Percentiles rank a stretch among this genome's conserved stretches.
Conservation (phyloP, 2,888 invertebrate genomes). For the Folsomia candida region DNA sequence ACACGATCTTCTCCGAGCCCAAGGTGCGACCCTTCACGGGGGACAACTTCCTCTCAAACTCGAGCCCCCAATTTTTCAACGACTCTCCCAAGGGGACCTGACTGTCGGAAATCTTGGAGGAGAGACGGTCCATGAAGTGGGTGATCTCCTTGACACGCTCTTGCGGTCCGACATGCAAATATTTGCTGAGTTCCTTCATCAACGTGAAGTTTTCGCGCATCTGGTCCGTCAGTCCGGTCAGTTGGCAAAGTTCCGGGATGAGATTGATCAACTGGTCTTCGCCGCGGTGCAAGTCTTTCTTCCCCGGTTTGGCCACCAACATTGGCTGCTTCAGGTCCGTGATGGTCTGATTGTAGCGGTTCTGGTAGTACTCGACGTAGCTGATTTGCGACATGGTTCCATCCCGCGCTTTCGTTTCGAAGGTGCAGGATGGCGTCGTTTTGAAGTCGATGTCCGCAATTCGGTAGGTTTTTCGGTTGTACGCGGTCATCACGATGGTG, state of each 20-base stretch:
- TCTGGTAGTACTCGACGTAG: constrained; percentile 56
- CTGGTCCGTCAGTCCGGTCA: constrained; percentile 84
- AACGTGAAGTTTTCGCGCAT: constrained; percentile 75
- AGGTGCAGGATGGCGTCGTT: constrained; percentile 54
- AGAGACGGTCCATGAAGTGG: constrained; percentile 56
- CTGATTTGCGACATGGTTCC: constrained; percentile 39
- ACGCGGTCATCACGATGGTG: constrained; percentile 49
- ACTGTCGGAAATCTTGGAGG: constrained; percentile 21
- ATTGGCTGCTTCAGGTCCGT: constrained; percentile 36
- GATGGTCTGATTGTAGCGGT: constrained; percentile 14
- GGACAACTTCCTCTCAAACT: constrained; percentile 4
- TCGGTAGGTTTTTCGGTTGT: constrained; percentile 58
- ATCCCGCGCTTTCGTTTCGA: constrained; percentile 52
- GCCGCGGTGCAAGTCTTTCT: constrained; percentile 39
- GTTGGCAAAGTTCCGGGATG: constrained; percentile 82
- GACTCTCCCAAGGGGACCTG: neutral
- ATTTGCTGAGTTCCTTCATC: constrained; percentile 78
- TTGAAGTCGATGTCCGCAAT: constrained; percentile 57
- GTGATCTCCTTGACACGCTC: constrained; percentile 69
- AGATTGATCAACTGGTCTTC: constrained; percentile 57
- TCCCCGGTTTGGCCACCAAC: constrained; percentile 30
- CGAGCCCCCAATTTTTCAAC: constrained; percentile 24
- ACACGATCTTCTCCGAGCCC: constrained; percentile 14
- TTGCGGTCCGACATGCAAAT: constrained; percentile 77
- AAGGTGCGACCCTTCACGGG: constrained; percentile 17